A percentile compares a stretch with the other conserved stretches of the same genome.
These are phyloP conservation scores for Nyctibius bracteatus DNA, from an alignment of 2,113 vertebrate species.

Conservation along the genomic window DNA sequence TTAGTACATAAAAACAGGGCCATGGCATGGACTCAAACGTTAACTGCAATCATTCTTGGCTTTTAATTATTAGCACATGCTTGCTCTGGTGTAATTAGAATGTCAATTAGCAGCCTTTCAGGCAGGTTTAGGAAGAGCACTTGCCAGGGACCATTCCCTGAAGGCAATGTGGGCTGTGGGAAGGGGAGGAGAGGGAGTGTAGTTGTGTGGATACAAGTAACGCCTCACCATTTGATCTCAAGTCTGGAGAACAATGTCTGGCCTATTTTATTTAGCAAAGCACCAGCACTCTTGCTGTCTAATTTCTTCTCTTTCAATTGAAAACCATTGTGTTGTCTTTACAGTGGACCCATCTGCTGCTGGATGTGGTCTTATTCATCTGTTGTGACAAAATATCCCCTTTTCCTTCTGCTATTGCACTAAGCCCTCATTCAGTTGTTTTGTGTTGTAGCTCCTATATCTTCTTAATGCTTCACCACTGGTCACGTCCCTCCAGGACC, in stretches of 20 bases:
- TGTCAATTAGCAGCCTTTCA: neutral
- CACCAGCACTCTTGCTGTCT: neutral
- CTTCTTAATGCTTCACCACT: neutral
- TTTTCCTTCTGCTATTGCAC: neutral
- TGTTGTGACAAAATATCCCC: neutral
- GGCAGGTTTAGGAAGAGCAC: neutral
- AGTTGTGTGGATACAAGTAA: neutral
- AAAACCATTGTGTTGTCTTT: neutral
- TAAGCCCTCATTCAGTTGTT: neutral
- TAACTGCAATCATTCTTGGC: neutral
- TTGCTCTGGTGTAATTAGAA: neutral
- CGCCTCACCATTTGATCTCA: neutral
- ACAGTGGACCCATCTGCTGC: neutral
- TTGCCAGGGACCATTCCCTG: neutral
- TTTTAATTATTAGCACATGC: neutral
- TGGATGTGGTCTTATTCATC: neutral
- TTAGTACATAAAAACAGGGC: neutral
- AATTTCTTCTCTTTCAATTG: neutral
- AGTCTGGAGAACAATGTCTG: neutral
- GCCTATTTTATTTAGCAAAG: neutral
- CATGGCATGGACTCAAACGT: neutral
- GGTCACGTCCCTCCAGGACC: neutral
- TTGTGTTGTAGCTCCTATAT: neutral
- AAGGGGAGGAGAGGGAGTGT: neutral
- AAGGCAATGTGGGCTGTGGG: neutral